Evolutionary conservation across 1,140 invertebrate species (phyloP), one percentile per base, ranked within the genome.

Genomic region (Leptopilina boulardi): DNA sequence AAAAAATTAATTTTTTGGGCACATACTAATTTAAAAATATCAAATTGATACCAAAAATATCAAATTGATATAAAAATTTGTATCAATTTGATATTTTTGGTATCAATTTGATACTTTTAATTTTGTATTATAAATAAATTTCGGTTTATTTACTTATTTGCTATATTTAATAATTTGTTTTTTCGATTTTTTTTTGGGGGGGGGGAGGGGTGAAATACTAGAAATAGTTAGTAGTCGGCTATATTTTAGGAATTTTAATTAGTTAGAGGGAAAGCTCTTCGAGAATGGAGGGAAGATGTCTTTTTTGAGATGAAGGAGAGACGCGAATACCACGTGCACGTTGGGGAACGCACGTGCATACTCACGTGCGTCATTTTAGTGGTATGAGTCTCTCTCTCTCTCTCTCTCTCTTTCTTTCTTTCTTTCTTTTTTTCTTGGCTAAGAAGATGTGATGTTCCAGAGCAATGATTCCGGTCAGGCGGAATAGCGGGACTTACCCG

Each of bases 401-500:
- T 1, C 5, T n/a, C n/a, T 13, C 13, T 6, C 15, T 21, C 15
- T 51, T 51, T n/a, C 47, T 51, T 18, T 1, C 5, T n/a, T n/a
- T n/a, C n/a, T 13, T 3, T 6, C 15, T 21, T 4, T 51, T 51
- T n/a, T n/a, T 51, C 4, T 1, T 1, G 15, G 15, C 15, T 18
- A 51, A 51, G n/a, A 51, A 18, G 47, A n/a, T 18, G 47, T 51
- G 47, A 4, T 51, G 47, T 51, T 51, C 47, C 59, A 66, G 59
- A 66, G 59, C 59, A 66, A 66, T 66, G 59, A 66, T 66, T 66
- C 59, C 59, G 59, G 59, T 84, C 74, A 70, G 72, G 11, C 13
- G 75, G 38, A 30, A 51, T 84, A 84, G 76, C 80, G 54, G 66
- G 82, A 84, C 59, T 30, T 38, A 9, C 15, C 59, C 47, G 70